Evolutionary conservation across 2,888 invertebrate species (phyloP).

Genomic region (Anodontia alba): DNA sequence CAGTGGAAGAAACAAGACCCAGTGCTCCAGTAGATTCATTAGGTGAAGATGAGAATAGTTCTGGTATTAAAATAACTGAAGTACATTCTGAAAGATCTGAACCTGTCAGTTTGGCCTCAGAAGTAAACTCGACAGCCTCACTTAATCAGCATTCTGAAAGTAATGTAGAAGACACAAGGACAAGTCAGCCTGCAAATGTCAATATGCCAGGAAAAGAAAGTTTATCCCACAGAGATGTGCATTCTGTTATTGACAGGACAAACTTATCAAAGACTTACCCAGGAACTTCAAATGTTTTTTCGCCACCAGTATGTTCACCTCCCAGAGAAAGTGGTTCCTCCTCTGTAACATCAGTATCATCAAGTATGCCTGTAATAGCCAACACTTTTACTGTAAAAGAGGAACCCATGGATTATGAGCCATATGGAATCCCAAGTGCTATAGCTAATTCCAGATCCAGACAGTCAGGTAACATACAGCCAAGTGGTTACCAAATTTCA

Average conservation of each 20-base stretch:
- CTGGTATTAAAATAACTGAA: background rate
- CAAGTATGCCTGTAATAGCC: slow-evolving; percentile 32
- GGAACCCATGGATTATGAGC: slow-evolving; percentile 45
- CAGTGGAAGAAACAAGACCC: background rate
- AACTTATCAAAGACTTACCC: background rate
- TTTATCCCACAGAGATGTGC: background rate
- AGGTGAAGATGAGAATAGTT: background rate
- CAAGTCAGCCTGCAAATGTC: background rate
- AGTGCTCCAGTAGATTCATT: background rate
- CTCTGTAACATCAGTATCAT: background rate
- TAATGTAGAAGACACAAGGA: background rate
- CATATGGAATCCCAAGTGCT: slow-evolving; percentile 8
- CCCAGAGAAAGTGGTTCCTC: background rate
- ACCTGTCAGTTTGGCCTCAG: background rate
- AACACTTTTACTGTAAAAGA: slow-evolving; percentile 37
- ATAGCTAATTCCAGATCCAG: background rate
- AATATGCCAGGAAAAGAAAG: background rate
- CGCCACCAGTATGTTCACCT: background rate
- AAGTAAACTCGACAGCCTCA: background rate
- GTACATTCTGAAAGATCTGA: background rate
- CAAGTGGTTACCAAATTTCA: background rate
- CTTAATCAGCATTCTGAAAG: background rate
- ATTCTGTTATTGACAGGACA: background rate
- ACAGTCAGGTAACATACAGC: background rate
- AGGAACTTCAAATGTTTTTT: background rate